A percentile compares a stretch with the other conserved stretches of the same genome.
Conservation (phyloP, 2,797 vertebrate genomes). For the Eospalax fontanierii region DNA sequence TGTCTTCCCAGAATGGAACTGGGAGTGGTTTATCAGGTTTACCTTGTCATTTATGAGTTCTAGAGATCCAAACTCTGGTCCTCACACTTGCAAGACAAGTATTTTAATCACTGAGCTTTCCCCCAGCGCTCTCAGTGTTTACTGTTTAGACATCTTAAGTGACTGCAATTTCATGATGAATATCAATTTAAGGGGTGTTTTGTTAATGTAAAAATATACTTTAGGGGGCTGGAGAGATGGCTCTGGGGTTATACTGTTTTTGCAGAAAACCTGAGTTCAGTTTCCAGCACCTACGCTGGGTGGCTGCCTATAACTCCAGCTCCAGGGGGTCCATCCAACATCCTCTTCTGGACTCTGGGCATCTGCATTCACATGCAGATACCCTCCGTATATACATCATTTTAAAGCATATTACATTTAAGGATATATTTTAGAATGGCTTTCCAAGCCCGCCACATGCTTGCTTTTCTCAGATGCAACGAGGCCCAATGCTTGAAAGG, state of each 20-base stretch:
- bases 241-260: background rate
- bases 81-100: background rate
- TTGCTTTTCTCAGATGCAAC: background rate
- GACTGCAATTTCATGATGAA: background rate
- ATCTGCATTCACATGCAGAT: no score
- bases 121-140: background rate
- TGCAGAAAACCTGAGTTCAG: background rate
- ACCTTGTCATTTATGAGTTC: background rate
- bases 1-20: background rate
- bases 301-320: background rate
- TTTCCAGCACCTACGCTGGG: background rate
- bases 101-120: no score
- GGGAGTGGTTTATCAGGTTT: no score
- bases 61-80: background rate
- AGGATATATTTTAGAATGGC: background rate
- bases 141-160: background rate
- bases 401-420: background rate
- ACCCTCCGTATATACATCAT: background rate
- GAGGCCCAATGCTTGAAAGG: background rate
- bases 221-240: background rate
- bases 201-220: conserved; percentile 4
- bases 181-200: background rate
- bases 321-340: background rate
- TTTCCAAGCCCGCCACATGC: background rate
- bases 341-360: no score